Evolutionary conservation across 2,797 vertebrate genomes (phyloP).

Genomic region (Hipposideros larvatus): DNA sequence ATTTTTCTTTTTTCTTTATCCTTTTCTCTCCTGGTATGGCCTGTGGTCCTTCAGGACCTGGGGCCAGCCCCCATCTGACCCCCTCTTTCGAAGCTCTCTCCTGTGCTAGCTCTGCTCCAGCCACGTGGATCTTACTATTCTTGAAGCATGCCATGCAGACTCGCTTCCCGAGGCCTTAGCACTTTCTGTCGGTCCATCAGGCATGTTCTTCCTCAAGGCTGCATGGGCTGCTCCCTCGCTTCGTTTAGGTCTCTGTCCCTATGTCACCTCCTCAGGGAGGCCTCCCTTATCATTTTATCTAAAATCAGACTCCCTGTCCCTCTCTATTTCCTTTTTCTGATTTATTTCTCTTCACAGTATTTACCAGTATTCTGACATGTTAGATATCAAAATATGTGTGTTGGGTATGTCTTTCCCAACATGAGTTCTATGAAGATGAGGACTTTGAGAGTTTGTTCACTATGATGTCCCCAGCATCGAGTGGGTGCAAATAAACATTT

Average conservation of each 20-base stretch:
- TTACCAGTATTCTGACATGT: neutral
- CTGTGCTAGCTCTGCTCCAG: neutral
- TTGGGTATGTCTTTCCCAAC: neutral
- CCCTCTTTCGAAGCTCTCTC: neutral
- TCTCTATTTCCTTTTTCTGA: neutral
- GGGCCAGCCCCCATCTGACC: rapidly evolving
- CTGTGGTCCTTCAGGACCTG: neutral
- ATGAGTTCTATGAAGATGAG: neutral
- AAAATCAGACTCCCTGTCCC: neutral
- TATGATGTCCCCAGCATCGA: neutral
- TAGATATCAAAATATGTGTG: neutral
- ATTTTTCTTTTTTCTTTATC: neutral
- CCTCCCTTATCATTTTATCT: neutral
- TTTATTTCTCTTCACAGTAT: neutral
- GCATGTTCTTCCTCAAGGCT: too few species aligned
- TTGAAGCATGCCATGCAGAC: neutral
- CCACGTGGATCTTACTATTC: neutral
- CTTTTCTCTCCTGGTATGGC: neutral
- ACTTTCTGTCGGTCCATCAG: neutral
- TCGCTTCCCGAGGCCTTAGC: neutral
- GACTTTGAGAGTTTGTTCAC: neutral
- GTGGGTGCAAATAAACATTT: neutral
- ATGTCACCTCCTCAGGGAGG: neutral
- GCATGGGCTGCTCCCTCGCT: too few species aligned
- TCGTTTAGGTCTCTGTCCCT: neutral